phyloP scores from a whole-genome alignment of 2,113 vertebrate genomes.

The Syngnathoides biaculeatus region DNA sequence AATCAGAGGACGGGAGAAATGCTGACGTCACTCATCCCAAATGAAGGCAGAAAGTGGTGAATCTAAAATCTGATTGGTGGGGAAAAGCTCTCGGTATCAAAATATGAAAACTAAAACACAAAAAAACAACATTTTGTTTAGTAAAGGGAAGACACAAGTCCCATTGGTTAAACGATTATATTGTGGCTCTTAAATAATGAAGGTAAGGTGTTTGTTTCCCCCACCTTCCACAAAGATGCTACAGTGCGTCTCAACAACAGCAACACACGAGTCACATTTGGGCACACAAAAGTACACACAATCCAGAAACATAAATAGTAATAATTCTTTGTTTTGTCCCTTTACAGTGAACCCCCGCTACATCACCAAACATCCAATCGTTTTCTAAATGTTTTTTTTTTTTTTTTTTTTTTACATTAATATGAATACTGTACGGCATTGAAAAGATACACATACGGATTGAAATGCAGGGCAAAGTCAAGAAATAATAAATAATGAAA shows the following conservation, averaged over 20 bases:
- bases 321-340: constrained; percentile 56
- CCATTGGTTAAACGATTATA: constrained; percentile 61
- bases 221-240: constrained; percentile 45
- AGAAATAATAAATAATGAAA: too few species aligned
- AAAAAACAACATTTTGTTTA: background rate
- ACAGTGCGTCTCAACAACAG: constrained; percentile 67
- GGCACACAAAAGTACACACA: constrained; percentile 62
- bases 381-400: background rate
- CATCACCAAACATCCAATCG: background rate
- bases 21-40: too few species aligned
- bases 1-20: too few species aligned
- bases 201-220: constrained; percentile 31
- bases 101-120: too few species aligned
- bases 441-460: too few species aligned
- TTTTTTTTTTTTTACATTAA: too few species aligned
- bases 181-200: constrained; percentile 70
- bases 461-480: too few species aligned
- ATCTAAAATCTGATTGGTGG: too few species aligned
- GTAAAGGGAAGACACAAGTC: constrained; percentile 25
- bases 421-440: too few species aligned
- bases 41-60: too few species aligned
- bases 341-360: constrained; percentile 45
- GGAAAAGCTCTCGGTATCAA: too few species aligned
- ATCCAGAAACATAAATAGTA: constrained; percentile 76
- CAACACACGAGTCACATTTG: constrained; percentile 64